phyloP scores from a whole-genome alignment of 2,797 vertebrate genomes.

The Poecilia picta region DNA sequence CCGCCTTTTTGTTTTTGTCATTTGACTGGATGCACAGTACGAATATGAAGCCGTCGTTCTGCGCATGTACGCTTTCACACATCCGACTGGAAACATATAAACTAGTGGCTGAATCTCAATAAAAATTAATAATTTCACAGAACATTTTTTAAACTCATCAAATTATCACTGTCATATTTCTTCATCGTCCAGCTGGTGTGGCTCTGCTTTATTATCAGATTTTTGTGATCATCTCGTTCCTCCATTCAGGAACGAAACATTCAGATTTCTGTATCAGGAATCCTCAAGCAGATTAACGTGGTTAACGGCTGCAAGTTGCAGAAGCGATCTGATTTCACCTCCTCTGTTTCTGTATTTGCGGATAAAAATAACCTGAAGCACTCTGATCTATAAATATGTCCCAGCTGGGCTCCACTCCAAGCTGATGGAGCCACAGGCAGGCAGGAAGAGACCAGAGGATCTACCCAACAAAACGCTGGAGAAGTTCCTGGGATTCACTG shows the following conservation, averaged over 20 bases:
- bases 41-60: no score
- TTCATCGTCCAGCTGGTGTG: neutral
- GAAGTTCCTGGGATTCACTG: neutral
- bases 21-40: no score
- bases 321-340: constrained; percentile 2
- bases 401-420: neutral
- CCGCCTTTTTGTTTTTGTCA: no score
- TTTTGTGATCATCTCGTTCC: neutral
- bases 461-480: neutral
- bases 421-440: neutral
- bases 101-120: no score
- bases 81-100: no score
- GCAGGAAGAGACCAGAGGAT: neutral
- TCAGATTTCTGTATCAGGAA: neutral
- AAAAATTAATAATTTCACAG: no score
- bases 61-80: no score
- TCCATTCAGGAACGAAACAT: neutral
- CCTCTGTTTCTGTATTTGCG: constrained; percentile 1
- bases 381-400: constrained; percentile 8
- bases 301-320: neutral
- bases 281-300: neutral
- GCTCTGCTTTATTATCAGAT: neutral
- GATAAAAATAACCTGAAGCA: constrained; percentile 4
- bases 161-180: neutral
- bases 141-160: neutral